phyloP scores from a whole-genome alignment of 2,797 vertebrate genomes.

The Odontamblyopus lacepedii region DNA sequence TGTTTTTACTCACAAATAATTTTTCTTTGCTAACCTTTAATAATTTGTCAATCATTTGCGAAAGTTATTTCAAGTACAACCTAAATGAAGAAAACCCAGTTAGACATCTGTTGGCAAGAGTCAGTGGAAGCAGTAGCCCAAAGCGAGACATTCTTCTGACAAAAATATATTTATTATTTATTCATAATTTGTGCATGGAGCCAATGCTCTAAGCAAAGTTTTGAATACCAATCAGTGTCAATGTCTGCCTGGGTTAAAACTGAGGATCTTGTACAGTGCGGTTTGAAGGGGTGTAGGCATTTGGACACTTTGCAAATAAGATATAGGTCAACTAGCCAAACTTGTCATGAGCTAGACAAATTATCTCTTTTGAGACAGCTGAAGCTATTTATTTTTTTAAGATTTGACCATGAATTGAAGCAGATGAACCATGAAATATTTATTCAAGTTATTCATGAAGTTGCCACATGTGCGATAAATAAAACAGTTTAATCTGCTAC shows the following conservation, averaged over 20 bases:
- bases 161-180: slow-evolving; percentile 40
- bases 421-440: not conserved
- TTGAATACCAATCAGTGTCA: slow-evolving; percentile 34
- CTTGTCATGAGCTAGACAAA: no score
- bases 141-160: slow-evolving; percentile 26
- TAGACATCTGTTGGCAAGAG: slow-evolving; percentile 20
- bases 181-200: slow-evolving; percentile 32
- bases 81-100: slow-evolving; percentile 22
- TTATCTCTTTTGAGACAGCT: no score
- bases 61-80: slow-evolving; percentile 1
- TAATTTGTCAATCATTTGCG: not conserved
- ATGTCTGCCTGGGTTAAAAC: slow-evolving; percentile 5
- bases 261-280: not conserved
- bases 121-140: slow-evolving; percentile 22
- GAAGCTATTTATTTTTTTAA: no score
- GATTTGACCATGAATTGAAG: not conserved
- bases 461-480: no score
- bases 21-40: not conserved
- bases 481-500: not conserved
- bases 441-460: no score
- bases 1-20: not conserved
- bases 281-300: not conserved
- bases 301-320: no score
- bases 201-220: slow-evolving; percentile 9
- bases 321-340: no score